Conservation (phyloP, 1,140 invertebrate genomes). For the Propsilocerus akamusi region DNA sequence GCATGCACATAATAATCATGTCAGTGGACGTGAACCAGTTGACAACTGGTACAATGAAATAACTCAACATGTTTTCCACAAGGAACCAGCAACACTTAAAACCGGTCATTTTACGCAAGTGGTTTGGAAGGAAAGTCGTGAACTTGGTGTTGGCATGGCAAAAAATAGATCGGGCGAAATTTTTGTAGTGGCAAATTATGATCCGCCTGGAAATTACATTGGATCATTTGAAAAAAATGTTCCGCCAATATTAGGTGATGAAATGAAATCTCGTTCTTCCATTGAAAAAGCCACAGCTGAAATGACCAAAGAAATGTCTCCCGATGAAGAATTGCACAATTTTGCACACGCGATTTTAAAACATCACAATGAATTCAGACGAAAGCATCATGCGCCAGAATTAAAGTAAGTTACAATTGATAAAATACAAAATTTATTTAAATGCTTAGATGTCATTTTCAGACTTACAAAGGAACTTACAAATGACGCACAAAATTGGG, state of each 20-base stretch:
- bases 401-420: constrained; percentile 22
- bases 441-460: constrained; percentile 12
- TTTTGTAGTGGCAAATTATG: constrained; percentile 72
- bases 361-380: constrained; percentile 59
- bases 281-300: constrained; percentile 14
- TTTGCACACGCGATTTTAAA: constrained; percentile 43
- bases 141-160: constrained; percentile 60
- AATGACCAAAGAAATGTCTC: not conserved
- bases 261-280: constrained; percentile 6
- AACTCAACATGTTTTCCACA: constrained; percentile 34
- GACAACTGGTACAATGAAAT: constrained; percentile 53
- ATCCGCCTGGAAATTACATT: constrained; percentile 67
- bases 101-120: constrained; percentile 59
- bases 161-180: constrained; percentile 46
- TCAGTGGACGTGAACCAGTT: constrained; percentile 48
- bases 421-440: constrained; percentile 5
- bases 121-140: constrained; percentile 57
- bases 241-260: constrained; percentile 25
- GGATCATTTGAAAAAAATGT: constrained; percentile 63
- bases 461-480: constrained; percentile 28
- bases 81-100: constrained; percentile 42
- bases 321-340: constrained; percentile 8
- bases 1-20: constrained; percentile 37
- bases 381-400: constrained; percentile 45
- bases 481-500: constrained; percentile 50